These are phyloP conservation scores for Lochmaea capreae DNA, from an alignment of 2,888 invertebrate species.

Conservation along the genomic window DNA sequence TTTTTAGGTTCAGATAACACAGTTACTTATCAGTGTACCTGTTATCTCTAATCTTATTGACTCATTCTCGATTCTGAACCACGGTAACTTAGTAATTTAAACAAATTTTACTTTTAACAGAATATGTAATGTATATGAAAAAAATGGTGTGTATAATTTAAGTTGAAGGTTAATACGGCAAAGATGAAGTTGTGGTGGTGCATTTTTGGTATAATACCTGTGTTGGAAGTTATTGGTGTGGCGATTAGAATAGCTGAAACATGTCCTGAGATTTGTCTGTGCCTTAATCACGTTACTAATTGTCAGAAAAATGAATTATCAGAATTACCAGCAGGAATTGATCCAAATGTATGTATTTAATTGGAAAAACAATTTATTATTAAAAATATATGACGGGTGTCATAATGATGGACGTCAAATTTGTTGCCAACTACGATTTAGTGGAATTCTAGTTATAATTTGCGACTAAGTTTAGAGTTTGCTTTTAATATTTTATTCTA, in stretches of 20 bases:
- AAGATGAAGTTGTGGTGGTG: slow-evolving; percentile 40
- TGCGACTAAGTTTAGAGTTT: background rate
- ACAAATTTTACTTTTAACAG: background rate
- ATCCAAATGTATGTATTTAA: slow-evolving; percentile 49
- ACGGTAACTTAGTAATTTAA: slow-evolving; percentile 16
- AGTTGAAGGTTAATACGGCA: background rate
- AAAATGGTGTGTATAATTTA: background rate
- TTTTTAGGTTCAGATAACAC: slow-evolving; percentile 23
- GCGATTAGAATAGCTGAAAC: slow-evolving; percentile 7
- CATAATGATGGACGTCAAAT: background rate
- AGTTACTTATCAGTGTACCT: slow-evolving; percentile 42
- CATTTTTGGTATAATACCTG: slow-evolving; percentile 37
- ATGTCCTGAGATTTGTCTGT: slow-evolving; percentile 49
- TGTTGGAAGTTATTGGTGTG: slow-evolving; percentile 28
- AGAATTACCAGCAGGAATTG: slow-evolving; percentile 48
- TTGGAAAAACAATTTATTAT: background rate
- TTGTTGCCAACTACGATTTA: background rate
- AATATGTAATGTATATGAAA: background rate
- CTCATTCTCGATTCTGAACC: slow-evolving; percentile 49
- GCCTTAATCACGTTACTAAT: slow-evolving; percentile 46
- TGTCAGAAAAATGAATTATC: slow-evolving; percentile 47
- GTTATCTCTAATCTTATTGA: slow-evolving; percentile 55
- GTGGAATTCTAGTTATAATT: background rate
- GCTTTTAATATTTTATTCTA: background rate
- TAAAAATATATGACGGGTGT: background rate